phyloP scores from a whole-genome alignment of 2,113 vertebrate genomes.

The Marcusenius ussheri region DNA sequence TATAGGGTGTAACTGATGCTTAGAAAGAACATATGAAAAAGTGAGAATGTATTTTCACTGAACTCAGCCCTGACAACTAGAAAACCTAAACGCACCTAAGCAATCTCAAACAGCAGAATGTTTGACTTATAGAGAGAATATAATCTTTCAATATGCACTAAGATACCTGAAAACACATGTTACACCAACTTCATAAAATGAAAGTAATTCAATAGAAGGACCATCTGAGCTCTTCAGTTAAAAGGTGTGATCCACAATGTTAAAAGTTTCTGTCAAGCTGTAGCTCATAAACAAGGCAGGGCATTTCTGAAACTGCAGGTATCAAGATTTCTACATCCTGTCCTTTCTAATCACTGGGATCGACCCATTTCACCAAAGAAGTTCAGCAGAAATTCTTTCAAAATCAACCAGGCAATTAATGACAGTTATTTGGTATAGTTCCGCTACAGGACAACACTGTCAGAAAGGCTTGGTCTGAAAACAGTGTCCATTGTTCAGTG shows the following conservation, averaged over 20 bases:
- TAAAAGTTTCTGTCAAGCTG: neutral
- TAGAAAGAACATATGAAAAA: neutral
- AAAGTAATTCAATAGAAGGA: neutral
- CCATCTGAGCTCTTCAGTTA: neutral
- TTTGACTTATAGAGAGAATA: neutral
- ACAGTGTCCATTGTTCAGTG: slow-evolving; percentile 41
- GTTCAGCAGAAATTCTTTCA: neutral
- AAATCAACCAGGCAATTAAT: neutral
- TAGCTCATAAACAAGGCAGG: neutral
- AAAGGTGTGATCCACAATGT: neutral
- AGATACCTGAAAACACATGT: neutral
- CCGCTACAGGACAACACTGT: neutral
- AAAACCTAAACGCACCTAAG: neutral
- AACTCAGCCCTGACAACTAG: neutral
- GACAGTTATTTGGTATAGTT: neutral
- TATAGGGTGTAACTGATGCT: neutral
- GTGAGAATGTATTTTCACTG: neutral
- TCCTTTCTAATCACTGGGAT: neutral
- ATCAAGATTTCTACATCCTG: neutral
- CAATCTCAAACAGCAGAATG: neutral
- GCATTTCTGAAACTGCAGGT: neutral
- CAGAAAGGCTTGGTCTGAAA: slow-evolving; percentile 17
- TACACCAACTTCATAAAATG: neutral
- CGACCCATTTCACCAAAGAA: neutral
- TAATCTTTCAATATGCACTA: neutral